A percentile compares a stretch with the other conserved stretches of the same genome.
These are phyloP conservation scores for Lethenteron camtschaticum DNA, from an alignment of 2,113 vertebrate species.

Conservation along the genomic window DNA sequence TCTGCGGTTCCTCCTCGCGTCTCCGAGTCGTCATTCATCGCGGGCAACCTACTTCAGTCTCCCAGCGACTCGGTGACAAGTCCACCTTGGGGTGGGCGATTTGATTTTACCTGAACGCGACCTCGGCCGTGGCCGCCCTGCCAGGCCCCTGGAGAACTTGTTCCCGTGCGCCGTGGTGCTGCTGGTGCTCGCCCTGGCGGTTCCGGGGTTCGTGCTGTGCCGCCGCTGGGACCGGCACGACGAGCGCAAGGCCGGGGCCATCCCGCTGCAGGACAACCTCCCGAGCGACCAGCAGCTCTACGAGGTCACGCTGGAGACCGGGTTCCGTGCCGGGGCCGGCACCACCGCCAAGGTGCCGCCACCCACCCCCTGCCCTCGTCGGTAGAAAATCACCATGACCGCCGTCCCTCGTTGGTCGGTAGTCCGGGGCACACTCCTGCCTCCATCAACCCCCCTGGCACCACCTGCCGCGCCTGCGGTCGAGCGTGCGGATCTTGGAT, in stretches of 20 bases:
- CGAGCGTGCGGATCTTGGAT: too few species aligned
- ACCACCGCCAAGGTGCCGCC: conserved; percentile 32
- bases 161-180: conserved; percentile 18
- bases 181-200: conserved; percentile 18
- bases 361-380: too few species aligned
- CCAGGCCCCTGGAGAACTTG: conserved; percentile 20
- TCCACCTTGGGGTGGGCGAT: background rate
- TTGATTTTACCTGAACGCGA: background rate
- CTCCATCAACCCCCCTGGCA: too few species aligned
- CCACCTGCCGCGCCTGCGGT: too few species aligned
- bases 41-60: background rate
- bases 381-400: too few species aligned
- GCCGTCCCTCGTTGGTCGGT: too few species aligned
- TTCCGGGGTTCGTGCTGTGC: conserved; percentile 15
- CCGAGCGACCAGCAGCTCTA: conserved; percentile 21
- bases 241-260: conserved; percentile 14
- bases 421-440: too few species aligned
- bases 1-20: background rate
- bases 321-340: conserved; percentile 24
- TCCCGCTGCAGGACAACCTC: conserved; percentile 27
- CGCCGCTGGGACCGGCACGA: conserved; percentile 15
- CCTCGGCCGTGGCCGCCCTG: conserved; percentile 7
- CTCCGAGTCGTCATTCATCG: background rate
- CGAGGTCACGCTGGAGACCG: conserved; percentile 31
- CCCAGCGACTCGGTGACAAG: background rate